Conservation (phyloP, 1,140 invertebrate species). For the Pseudomyrmex flavicornis region DNA sequence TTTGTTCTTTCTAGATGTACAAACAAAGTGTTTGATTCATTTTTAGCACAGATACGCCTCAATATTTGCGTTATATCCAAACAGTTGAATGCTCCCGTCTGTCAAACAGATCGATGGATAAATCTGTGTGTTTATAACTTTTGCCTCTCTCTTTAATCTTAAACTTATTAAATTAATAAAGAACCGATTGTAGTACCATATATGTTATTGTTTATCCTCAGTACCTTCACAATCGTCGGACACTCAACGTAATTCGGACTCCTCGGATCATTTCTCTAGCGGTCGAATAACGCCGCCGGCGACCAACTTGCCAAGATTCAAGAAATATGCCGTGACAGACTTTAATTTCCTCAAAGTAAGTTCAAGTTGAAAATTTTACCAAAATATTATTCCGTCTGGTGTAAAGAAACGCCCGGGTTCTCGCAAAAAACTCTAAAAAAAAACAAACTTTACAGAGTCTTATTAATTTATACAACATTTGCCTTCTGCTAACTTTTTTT, state of each 20-base stretch:
- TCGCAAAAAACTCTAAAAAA: too few relatives aligned
- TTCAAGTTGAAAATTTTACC: not conserved
- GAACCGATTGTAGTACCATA: not conserved
- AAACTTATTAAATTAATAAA: too few relatives aligned
- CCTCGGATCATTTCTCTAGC: constrained; percentile 87
- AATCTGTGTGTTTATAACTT: too few relatives aligned
- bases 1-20: too few relatives aligned
- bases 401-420: constrained; percentile 11
- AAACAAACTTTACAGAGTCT: not conserved
- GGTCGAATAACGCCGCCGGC: constrained; percentile 93
- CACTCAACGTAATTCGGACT: constrained; percentile 81
- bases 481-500: not conserved
- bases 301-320: constrained; percentile 93
- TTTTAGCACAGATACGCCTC: too few relatives aligned
- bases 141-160: too few relatives aligned
- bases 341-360: constrained; percentile 96
- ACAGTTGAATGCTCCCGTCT: too few relatives aligned
- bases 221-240: constrained; percentile 83
- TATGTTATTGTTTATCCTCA: constrained; percentile 55
- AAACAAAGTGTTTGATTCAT: too few relatives aligned
- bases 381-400: not conserved
- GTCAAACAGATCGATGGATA: too few relatives aligned
- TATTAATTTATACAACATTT: not conserved
- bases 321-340: constrained; percentile 95
- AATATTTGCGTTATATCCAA: too few relatives aligned